Base-by-base conservation (phyloP, 2,113 vertebrate species). In the Anoplopoma fimbria region DNA sequence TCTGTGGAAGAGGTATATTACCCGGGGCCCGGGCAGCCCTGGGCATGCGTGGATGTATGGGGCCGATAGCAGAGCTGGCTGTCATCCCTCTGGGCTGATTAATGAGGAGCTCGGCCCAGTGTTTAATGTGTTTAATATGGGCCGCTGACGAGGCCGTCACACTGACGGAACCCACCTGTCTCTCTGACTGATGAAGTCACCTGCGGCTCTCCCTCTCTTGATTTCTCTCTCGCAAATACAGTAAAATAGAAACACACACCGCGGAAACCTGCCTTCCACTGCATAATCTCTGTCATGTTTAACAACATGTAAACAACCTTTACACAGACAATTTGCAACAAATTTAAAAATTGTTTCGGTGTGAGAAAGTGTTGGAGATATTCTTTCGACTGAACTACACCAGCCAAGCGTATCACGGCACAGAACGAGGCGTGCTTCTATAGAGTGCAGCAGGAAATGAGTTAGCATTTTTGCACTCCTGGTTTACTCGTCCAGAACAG, bases 91-190 rank as follows among this genome's bases (percentile, higher is more conserved):
- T 79, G 80, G 68, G 78, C 89, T 95, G 95, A 95, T 95, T 95
- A 95, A 95, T 93, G 92, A 90, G 90, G 75, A 89, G 84, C 91
- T 75, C 57, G 75, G 87, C 84, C 88, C 81, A 79, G 86, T 93
- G 92, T 93, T 95, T 95, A 94, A 95, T 95, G 92, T 90, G 87
- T 95, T 95, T 95, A 94, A 95, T 95, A 95, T 92, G 93, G 91
- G 93, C 93, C 87, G 83, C 86, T 92, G 92, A 93, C 87, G 92
- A 94, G 90, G 91, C 91, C 82, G 91, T 93, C 92, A 89, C 92
- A 91, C 86, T 75, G 89, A 89, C 87, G 72, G 89, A 90, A 94
- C 91, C 89, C 89, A 92, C 87, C 51, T 77, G 65, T 88, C 84
- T 79, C 63, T 73, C 88, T 92, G 94, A 95, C 90, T 91, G 94